Conservation (phyloP, 2,113 vertebrate species). For the Podarcis raffonei region DNA sequence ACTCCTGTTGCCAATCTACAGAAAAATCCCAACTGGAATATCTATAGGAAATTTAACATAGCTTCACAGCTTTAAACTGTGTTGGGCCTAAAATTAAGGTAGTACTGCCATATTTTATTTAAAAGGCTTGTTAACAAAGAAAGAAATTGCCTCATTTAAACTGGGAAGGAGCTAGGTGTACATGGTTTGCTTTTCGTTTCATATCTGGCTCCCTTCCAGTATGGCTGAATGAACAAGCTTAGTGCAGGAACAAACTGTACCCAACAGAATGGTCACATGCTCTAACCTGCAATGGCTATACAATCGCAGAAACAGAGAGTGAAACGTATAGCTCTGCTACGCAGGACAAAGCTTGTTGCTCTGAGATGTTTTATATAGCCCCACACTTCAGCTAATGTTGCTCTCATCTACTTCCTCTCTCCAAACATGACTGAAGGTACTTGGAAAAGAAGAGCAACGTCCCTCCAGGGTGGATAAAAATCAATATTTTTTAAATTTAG, state of each 20-base stretch:
- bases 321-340: not conserved
- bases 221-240: slow-evolving; percentile 5
- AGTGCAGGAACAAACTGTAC: slow-evolving; percentile 45
- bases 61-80: slow-evolving; percentile 38
- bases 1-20: slow-evolving; percentile 8
- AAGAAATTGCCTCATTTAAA: slow-evolving; percentile 49
- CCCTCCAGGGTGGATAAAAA: not conserved
- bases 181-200: not conserved
- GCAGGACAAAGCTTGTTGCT: not conserved
- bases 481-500: not conserved
- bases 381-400: not conserved
- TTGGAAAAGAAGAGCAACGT: not conserved
- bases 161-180: not conserved
- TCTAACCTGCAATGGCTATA: not conserved
- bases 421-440: not conserved
- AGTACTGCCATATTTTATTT: slow-evolving; percentile 39
- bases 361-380: not conserved
- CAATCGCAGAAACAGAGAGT: not conserved
- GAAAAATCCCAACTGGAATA: slow-evolving; percentile 51
- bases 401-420: not conserved
- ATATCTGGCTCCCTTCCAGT: slow-evolving; percentile 27
- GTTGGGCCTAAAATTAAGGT: slow-evolving; percentile 51
- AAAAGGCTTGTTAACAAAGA: slow-evolving; percentile 47
- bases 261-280: not conserved
- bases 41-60: slow-evolving; percentile 39